Evolutionary conservation across 2,888 invertebrate genomes (phyloP).

Genomic region (Hirtodrosophila confusa): DNA sequence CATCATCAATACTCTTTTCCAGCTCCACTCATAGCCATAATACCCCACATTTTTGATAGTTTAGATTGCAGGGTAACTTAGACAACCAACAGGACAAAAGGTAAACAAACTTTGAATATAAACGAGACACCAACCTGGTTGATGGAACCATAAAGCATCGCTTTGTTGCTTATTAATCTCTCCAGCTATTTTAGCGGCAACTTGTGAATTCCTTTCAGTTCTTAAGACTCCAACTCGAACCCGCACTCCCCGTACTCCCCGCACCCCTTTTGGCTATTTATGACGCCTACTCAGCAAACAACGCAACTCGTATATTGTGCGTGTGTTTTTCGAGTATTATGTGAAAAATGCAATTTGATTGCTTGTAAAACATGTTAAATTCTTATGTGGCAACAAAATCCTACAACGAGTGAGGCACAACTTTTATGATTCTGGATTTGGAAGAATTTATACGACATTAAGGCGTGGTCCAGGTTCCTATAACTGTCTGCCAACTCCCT

Average conservation of each 20-base stretch:
- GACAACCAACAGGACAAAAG: slow-evolving; percentile 19
- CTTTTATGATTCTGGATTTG: slow-evolving; percentile 64
- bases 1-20: too few relatives aligned
- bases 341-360: slow-evolving; percentile 83
- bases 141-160: slow-evolving; percentile 39
- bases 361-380: slow-evolving; percentile 81
- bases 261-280: slow-evolving; percentile 36
- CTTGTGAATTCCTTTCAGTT: slow-evolving; percentile 56
- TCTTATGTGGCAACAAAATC: slow-evolving; percentile 63
- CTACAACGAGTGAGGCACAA: slow-evolving; percentile 28
- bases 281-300: slow-evolving; percentile 40
- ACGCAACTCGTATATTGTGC: slow-evolving; percentile 16
- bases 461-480: slow-evolving; percentile 54
- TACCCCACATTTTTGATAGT: too few relatives aligned
- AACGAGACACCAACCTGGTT: slow-evolving; percentile 1
- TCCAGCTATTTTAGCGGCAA: slow-evolving; percentile 62
- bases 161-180: slow-evolving; percentile 57
- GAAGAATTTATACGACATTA: slow-evolving; percentile 67
- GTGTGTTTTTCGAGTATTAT: slow-evolving; percentile 60
- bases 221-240: not conserved
- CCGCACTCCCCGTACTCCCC: slow-evolving; percentile 3
- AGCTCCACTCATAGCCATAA: too few relatives aligned
- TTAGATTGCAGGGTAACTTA: not conserved
- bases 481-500: slow-evolving; percentile 1
- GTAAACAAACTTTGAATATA: slow-evolving; percentile 40